A percentile compares a stretch with the other conserved stretches of the same genome.
Evolutionary conservation across 2,797 vertebrate genomes (phyloP).

Genomic region (Alcedo atthis): DNA sequence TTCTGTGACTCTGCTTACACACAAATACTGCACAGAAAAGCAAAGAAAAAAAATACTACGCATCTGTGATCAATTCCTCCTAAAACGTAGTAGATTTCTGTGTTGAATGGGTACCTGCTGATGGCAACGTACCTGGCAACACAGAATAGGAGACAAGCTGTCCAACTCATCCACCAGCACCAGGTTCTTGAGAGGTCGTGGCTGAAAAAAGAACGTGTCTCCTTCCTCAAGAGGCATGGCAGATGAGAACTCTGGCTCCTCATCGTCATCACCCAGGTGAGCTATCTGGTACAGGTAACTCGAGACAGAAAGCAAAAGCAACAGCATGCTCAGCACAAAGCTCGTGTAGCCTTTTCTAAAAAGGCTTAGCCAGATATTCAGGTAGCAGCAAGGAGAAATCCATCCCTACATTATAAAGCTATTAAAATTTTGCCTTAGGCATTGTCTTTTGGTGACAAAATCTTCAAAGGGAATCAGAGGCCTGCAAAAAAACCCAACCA

Average conservation of each 20-base stretch:
- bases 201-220: conserved; percentile 98
- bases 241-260: conserved; percentile 98
- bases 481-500: background rate
- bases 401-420: background rate
- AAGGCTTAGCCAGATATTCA: background rate
- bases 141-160: conserved; percentile 96
- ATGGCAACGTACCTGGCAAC: conserved; percentile 86
- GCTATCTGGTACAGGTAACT: conserved; percentile 99
- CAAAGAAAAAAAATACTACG: background rate
- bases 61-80: background rate
- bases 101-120: background rate
- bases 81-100: background rate
- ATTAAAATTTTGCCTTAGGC: background rate
- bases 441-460: background rate
- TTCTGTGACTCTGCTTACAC: background rate
- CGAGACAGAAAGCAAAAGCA: background rate
- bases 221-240: conserved; percentile 98
- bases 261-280: conserved; percentile 96
- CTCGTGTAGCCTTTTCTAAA: accelerated
- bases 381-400: background rate
- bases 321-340: background rate
- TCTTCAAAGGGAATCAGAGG: background rate
- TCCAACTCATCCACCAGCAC: conserved; percentile 97
- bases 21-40: background rate
- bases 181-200: conserved; percentile 94